Evolutionary conservation across 1,140 invertebrate species (phyloP).

Genomic region (Eueides isabella): DNA sequence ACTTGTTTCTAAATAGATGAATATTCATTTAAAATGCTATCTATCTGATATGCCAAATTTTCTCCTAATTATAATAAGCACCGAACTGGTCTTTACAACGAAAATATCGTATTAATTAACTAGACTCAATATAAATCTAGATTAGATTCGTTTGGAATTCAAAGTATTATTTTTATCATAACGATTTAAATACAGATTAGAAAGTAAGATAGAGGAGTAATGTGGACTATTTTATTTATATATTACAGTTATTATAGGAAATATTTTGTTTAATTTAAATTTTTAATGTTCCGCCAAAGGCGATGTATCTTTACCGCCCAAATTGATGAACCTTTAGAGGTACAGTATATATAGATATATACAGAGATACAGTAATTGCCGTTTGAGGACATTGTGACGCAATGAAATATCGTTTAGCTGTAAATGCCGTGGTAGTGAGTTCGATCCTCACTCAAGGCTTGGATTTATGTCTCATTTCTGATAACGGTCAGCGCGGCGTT

Average conservation of each 20-base stretch:
- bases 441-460: too few species aligned
- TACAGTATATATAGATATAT: too few species aligned
- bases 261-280: not conserved
- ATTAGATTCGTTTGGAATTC: conserved; percentile 4
- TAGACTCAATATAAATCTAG: conserved; percentile 3
- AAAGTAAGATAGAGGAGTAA: not conserved
- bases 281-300: too few species aligned
- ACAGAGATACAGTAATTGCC: too few species aligned
- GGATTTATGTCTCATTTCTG: too few species aligned
- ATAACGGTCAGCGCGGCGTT: too few species aligned
- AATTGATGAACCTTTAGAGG: too few species aligned
- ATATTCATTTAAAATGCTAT: conserved; percentile 17
- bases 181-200: conserved; percentile 6
- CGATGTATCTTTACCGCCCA: too few species aligned
- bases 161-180: not conserved
- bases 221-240: not conserved
- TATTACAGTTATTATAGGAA: not conserved
- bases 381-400: too few species aligned
- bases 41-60: conserved; percentile 1
- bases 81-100: not conserved
- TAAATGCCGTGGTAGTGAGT: too few species aligned
- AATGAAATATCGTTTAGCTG: too few species aligned
- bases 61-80: conserved; percentile 25
- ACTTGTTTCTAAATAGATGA: conserved; percentile 8
- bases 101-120: conserved; percentile 9